Conservation (phyloP, 2,888 invertebrate species). For the Amiota minor region DNA sequence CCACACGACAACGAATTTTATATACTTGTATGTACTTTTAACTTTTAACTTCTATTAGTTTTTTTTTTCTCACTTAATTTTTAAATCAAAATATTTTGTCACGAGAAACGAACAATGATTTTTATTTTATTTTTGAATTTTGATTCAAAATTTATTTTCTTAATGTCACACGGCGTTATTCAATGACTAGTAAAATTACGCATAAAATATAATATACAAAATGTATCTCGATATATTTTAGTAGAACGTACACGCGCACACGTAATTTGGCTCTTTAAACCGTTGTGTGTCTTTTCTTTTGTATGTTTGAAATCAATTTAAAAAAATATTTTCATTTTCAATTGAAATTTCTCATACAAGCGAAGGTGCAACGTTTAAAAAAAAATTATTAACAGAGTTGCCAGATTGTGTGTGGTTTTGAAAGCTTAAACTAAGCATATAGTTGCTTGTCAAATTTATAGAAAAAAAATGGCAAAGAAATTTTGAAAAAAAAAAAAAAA, state of each 20-base stretch:
- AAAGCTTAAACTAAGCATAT: neutral
- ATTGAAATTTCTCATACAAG: slow-evolving; percentile 21
- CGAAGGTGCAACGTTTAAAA: too few species aligned
- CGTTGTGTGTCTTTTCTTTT: slow-evolving; percentile 48
- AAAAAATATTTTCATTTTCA: slow-evolving; percentile 51
- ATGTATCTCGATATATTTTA: too few species aligned
- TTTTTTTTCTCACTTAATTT: slow-evolving; percentile 33
- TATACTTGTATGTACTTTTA: neutral
- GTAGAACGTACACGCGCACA: slow-evolving; percentile 27
- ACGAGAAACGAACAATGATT: neutral
- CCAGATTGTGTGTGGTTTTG: slow-evolving; percentile 13
- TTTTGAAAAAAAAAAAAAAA: neutral
- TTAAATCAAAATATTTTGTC: neutral
- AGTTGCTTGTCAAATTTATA: too few species aligned
- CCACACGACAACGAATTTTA: neutral
- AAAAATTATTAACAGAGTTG: neutral
- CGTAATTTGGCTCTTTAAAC: neutral
- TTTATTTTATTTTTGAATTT: slow-evolving; percentile 29
- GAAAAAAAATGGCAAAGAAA: neutral
- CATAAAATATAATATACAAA: too few species aligned
- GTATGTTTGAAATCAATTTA: slow-evolving; percentile 65
- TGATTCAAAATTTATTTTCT: slow-evolving; percentile 3
- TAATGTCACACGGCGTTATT: slow-evolving; percentile 48
- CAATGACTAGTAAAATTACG: slow-evolving; percentile 37
- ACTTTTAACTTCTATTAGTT: neutral